phyloP scores from a whole-genome alignment of 1,140 invertebrate genomes.

The Drosophila santomea region DNA sequence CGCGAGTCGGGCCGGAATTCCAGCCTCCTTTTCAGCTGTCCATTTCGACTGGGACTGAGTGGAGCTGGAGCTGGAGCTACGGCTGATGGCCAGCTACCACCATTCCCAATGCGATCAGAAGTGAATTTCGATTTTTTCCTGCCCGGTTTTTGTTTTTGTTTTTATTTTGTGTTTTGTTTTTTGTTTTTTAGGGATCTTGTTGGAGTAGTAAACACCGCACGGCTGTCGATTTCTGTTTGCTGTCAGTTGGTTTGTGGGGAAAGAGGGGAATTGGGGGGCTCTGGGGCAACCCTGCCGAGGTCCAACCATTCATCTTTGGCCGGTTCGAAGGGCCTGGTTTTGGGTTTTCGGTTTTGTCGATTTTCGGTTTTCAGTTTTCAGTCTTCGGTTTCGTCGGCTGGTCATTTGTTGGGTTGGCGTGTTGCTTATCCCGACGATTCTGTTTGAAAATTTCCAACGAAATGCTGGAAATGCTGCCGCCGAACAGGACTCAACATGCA shows the following conservation, averaged over 20 bases:
- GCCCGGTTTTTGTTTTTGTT: slow-evolving; percentile 27
- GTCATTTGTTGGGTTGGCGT: slow-evolving; percentile 67
- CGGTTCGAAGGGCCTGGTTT: slow-evolving; percentile 64
- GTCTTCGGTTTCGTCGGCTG: slow-evolving; percentile 23
- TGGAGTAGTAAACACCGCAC: slow-evolving; percentile 72
- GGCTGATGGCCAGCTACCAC: slow-evolving; percentile 51
- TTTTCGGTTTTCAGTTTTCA: slow-evolving; percentile 15
- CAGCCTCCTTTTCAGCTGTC: slow-evolving; percentile 82
- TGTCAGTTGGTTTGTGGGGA: slow-evolving; percentile 59
- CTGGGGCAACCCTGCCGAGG: slow-evolving; percentile 39
- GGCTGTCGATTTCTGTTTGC: slow-evolving; percentile 79
- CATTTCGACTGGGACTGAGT: slow-evolving; percentile 54
- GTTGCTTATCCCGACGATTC: slow-evolving; percentile 70
- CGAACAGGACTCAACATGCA: slow-evolving; percentile 69
- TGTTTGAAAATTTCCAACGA: slow-evolving; percentile 72
- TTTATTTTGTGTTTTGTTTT: slow-evolving; percentile 4
- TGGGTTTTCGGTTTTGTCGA: slow-evolving; percentile 26
- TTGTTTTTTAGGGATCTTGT: slow-evolving; percentile 57
- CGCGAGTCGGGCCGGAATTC: slow-evolving; percentile 57
- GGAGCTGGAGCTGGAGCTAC: slow-evolving; percentile 19
- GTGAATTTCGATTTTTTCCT: slow-evolving; percentile 33
- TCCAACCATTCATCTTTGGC: slow-evolving; percentile 78
- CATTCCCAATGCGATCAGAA: slow-evolving; percentile 71
- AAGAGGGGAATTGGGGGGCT: background rate
- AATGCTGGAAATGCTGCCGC: slow-evolving; percentile 66